These are phyloP conservation scores for Maccullochella peelii DNA, from an alignment of 2,113 vertebrate species.

Conservation along the genomic window DNA sequence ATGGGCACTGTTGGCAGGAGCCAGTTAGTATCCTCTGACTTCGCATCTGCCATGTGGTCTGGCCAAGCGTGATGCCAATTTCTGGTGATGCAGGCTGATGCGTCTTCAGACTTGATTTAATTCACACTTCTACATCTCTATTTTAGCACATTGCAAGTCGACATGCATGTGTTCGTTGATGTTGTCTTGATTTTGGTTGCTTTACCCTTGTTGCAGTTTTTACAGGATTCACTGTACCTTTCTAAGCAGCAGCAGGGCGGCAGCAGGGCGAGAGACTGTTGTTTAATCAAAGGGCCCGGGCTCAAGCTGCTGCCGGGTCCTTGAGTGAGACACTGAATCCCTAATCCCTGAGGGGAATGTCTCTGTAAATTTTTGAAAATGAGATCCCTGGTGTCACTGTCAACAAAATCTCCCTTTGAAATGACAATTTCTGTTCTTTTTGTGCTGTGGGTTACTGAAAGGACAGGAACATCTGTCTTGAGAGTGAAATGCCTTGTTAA, in stretches of 20 bases:
- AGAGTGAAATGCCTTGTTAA: constrained; percentile 10
- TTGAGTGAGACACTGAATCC: constrained; percentile 39
- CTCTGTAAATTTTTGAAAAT: constrained; percentile 56
- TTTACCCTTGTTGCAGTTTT: neutral
- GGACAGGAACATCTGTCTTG: constrained; percentile 16
- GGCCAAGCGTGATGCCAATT: constrained; percentile 47
- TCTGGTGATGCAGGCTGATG: constrained; percentile 35
- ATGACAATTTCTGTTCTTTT: constrained; percentile 29
- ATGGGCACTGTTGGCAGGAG: constrained; percentile 64
- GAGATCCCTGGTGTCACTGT: constrained; percentile 35
- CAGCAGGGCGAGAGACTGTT: neutral
- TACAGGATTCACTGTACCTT: neutral
- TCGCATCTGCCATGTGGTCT: constrained; percentile 61
- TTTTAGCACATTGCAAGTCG: constrained; percentile 15
- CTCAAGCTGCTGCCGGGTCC: constrained; percentile 35
- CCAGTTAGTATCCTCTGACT: constrained; percentile 64
- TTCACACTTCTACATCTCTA: constrained; percentile 26
- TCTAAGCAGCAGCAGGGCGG: constrained; percentile 32
- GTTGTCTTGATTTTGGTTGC: neutral
- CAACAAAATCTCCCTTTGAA: constrained; percentile 37
- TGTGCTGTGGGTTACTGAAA: constrained; percentile 35
- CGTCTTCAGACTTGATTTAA: constrained; percentile 26
- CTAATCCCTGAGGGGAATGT: constrained; percentile 39
- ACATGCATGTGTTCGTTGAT: neutral
- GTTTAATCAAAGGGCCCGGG: constrained; percentile 53